phyloP scores from a whole-genome alignment of 2,113 vertebrate species.

The Ctenodactylus gundi region DNA sequence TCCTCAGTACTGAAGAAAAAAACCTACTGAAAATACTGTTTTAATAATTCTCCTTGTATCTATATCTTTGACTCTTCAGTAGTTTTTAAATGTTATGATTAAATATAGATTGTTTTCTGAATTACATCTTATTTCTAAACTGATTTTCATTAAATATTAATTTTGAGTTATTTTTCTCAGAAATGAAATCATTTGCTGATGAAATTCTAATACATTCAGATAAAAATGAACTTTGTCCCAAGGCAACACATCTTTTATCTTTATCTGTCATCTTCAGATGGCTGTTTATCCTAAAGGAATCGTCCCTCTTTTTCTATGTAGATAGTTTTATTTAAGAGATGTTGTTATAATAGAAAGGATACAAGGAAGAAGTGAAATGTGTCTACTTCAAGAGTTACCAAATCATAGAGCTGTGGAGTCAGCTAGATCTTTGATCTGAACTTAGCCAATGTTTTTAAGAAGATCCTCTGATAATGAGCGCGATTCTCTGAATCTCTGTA shows the following conservation, averaged over 20 bases:
- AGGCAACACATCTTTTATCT: not conserved
- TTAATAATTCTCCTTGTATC: not conserved
- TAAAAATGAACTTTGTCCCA: not conserved
- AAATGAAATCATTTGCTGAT: not conserved
- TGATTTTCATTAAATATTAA: not conserved
- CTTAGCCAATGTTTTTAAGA: not conserved
- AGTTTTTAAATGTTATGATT: slow-evolving; percentile 9
- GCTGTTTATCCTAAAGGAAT: not conserved
- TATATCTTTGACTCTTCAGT: not conserved
- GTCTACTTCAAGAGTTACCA: not conserved
- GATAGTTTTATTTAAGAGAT: not conserved
- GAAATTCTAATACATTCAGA: not conserved
- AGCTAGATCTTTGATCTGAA: not conserved
- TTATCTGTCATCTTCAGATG: not conserved
- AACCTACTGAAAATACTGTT: not conserved
- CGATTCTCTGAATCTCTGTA: not conserved
- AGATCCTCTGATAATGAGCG: not conserved
- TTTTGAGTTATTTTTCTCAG: slow-evolving; percentile 26
- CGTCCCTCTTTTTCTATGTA: not conserved
- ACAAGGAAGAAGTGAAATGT: not conserved
- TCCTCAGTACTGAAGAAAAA: no score
- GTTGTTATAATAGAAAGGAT: not conserved
- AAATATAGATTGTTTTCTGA: slow-evolving; percentile 18
- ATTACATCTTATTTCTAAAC: not conserved
- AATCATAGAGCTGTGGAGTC: not conserved